Percentiles rank a stretch among this genome's conserved stretches.
phyloP scores from a whole-genome alignment of 2,113 vertebrate species.

The Otocyon megalotis region DNA sequence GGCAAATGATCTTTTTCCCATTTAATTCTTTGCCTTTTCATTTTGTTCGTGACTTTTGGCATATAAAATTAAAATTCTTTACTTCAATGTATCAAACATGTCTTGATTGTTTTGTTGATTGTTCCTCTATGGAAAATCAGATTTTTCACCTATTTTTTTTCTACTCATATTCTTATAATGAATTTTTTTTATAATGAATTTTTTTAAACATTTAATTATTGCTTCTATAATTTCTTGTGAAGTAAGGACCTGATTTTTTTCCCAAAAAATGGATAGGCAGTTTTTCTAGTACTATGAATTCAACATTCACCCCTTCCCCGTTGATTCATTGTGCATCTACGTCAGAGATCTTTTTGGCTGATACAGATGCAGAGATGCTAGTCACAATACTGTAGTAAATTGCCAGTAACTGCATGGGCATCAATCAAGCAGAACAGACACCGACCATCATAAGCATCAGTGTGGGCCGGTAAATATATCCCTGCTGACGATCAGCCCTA shows the following conservation, averaged over 20 bases:
- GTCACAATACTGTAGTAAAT: neutral
- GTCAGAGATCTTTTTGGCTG: neutral
- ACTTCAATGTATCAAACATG: neutral
- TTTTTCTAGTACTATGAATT: neutral
- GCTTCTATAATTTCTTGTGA: neutral
- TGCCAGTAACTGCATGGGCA: too few relatives aligned
- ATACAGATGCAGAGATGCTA: neutral
- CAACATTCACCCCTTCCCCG: neutral
- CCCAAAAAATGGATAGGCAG: neutral
- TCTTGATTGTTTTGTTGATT: neutral
- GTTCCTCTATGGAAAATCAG: neutral
- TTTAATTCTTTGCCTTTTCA: constrained; percentile 48
- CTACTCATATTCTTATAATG: neutral
- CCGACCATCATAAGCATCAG: neutral
- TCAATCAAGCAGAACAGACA: neutral
- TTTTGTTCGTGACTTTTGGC: constrained; percentile 36
- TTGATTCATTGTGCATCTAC: neutral
- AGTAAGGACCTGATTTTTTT: neutral
- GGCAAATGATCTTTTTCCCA: neutral
- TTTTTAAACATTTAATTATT: neutral
- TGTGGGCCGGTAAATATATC: neutral
- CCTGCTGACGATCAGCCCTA: neutral
- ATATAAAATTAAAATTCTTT: neutral
- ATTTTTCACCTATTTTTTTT: neutral
- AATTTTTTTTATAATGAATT: neutral